A percentile compares a stretch with the other conserved stretches of the same genome.
These are phyloP conservation scores for Channallabes apus DNA, from an alignment of 2,797 vertebrate species.

Conservation along the genomic window DNA sequence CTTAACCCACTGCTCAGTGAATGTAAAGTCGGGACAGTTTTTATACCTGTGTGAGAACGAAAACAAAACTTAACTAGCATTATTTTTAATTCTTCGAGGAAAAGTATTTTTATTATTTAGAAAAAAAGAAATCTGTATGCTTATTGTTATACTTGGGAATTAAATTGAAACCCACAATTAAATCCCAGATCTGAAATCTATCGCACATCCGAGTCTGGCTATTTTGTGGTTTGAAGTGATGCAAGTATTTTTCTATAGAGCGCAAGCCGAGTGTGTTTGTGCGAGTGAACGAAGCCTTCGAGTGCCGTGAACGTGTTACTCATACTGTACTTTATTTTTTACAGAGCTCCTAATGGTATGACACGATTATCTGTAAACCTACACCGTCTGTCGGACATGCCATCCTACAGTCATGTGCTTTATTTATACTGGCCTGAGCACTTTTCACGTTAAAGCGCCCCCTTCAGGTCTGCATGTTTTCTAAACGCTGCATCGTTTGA, in stretches of 20 bases:
- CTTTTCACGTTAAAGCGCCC: conserved; percentile 84
- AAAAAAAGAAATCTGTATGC: too few species aligned
- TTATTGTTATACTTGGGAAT: conserved; percentile 5
- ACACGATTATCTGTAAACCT: conserved; percentile 79
- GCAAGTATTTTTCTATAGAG: conserved; percentile 76
- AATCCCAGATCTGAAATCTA: conserved; percentile 6
- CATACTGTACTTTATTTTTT: conserved; percentile 60
- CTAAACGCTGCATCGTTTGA: conserved; percentile 82
- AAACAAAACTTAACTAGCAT: background rate
- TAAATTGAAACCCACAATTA: background rate
- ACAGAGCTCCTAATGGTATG: conserved; percentile 67
- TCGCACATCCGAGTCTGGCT: conserved; percentile 1
- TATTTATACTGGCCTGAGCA: conserved; percentile 88
- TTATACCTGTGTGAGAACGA: background rate
- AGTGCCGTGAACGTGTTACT: conserved; percentile 76
- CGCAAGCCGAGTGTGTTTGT: conserved; percentile 75
- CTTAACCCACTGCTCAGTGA: background rate
- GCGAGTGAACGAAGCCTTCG: conserved; percentile 66
- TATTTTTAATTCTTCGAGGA: conserved; percentile 4
- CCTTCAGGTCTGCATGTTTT: conserved; percentile 87
- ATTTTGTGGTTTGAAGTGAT: conserved; percentile 44
- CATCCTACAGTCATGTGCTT: conserved; percentile 81
- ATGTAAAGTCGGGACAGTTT: background rate
- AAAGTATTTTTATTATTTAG: background rate
- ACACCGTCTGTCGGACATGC: conserved; percentile 79